Conservation (phyloP, 1,140 invertebrate genomes). For the Listronotus bonariensis region DNA sequence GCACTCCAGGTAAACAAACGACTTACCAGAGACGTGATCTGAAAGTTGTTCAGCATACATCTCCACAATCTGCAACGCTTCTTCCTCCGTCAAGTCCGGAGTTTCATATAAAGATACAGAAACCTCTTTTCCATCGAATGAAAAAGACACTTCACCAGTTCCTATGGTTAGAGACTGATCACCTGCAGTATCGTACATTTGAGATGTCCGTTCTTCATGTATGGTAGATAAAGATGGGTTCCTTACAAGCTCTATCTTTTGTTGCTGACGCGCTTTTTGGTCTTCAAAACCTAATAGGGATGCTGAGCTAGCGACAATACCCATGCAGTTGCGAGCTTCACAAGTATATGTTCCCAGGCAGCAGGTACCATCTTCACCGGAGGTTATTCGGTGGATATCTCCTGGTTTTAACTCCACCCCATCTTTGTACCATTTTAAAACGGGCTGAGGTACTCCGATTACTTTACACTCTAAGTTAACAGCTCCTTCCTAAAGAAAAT, state of each 20-base stretch:
- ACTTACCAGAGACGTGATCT: constrained; percentile 77
- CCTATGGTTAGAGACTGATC: constrained; percentile 75
- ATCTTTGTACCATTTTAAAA: constrained; percentile 90
- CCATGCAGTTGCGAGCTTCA: constrained; percentile 92
- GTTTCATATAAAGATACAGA: constrained; percentile 90
- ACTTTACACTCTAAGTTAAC: constrained; percentile 93
- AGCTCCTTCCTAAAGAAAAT: constrained; percentile 66
- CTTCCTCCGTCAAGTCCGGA: constrained; percentile 87
- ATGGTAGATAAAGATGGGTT: constrained; percentile 86
- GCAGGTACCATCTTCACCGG: constrained; percentile 85
- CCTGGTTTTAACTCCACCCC: constrained; percentile 85
- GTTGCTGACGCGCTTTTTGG: constrained; percentile 60
- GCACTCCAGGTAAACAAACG: background rate
- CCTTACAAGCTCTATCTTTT: constrained; percentile 63
- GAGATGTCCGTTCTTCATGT: constrained; percentile 86
- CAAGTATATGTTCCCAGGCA: constrained; percentile 92
- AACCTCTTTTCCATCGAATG: constrained; percentile 89
- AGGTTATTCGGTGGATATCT: constrained; percentile 89
- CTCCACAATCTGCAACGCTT: constrained; percentile 88
- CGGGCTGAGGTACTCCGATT: constrained; percentile 87
- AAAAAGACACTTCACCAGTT: constrained; percentile 83
- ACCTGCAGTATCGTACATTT: constrained; percentile 81
- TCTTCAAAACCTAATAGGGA: constrained; percentile 87
- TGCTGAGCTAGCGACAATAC: constrained; percentile 83
- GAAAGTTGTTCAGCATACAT: constrained; percentile 92